phyloP scores from a whole-genome alignment of 2,797 vertebrate species.

The Coregonus ussuriensis region DNA sequence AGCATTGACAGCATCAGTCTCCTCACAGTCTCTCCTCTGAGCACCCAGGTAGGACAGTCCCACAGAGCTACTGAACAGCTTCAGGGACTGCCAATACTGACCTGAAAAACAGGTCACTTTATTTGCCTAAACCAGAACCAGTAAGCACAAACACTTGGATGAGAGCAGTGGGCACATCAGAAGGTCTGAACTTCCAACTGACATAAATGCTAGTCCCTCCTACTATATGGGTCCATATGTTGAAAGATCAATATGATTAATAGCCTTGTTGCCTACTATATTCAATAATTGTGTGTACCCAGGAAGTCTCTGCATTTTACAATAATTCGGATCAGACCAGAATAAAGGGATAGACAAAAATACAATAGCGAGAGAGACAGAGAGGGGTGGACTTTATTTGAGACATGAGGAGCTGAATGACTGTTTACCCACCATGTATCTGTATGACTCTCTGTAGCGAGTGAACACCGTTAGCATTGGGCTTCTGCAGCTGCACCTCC shows the following conservation, averaged over 20 bases:
- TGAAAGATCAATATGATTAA: constrained; percentile 33
- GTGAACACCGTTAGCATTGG: constrained; percentile 84
- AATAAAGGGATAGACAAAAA: background rate
- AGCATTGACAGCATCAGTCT: constrained; percentile 90
- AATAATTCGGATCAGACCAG: constrained; percentile 22
- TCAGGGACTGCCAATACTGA: constrained; percentile 90
- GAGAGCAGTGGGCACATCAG: background rate
- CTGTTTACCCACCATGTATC: constrained; percentile 83
- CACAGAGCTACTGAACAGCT: constrained; percentile 77
- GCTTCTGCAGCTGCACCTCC: constrained; percentile 85
- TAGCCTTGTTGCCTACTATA: constrained; percentile 27
- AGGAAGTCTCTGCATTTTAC: constrained; percentile 28
- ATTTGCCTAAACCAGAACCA: background rate
- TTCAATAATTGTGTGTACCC: constrained; percentile 9
- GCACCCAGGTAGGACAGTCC: constrained; percentile 81
- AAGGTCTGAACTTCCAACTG: background rate
- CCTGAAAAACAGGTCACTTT: constrained; percentile 66
- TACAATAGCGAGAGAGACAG: background rate
- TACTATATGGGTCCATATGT: constrained; percentile 53
- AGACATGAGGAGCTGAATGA: background rate
- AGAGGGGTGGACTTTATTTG: background rate
- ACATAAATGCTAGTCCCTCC: background rate
- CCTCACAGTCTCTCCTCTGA: constrained; percentile 85
- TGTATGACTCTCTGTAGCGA: constrained; percentile 89
- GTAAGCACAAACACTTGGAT: background rate